Conservation (phyloP, 1,140 invertebrate species). For the Eufriesea mexicana region DNA sequence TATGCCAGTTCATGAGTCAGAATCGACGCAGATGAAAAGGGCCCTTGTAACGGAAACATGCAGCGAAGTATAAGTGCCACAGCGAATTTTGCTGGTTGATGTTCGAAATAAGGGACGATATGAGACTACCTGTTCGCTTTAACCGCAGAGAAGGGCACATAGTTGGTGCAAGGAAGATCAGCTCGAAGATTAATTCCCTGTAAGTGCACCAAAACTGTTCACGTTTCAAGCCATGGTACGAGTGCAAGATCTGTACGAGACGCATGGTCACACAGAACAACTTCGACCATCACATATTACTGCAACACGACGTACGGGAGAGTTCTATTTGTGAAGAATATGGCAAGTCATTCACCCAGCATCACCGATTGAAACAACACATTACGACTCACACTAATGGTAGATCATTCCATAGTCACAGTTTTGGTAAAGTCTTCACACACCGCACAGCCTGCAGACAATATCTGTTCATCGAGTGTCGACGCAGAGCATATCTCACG, state of each 20-base stretch:
- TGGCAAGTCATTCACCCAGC: too few species aligned
- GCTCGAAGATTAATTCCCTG: slow-evolving; percentile 70
- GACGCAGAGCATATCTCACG: slow-evolving; percentile 73
- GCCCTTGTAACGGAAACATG: slow-evolving; percentile 81
- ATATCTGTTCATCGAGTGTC: slow-evolving; percentile 84
- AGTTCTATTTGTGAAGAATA: slow-evolving; percentile 87
- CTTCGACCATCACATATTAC: slow-evolving; percentile 72
- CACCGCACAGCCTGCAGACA: slow-evolving; percentile 83
- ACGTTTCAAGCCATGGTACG: slow-evolving; percentile 74
- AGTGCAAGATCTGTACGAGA: slow-evolving; percentile 74
- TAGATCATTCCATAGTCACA: slow-evolving; percentile 88
- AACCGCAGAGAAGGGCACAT: slow-evolving; percentile 80
- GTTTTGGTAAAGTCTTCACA: slow-evolving; percentile 89
- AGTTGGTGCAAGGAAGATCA: slow-evolving; percentile 81
- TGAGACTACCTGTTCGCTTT: slow-evolving; percentile 78
- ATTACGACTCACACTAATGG: slow-evolving; percentile 87
- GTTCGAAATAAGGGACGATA: slow-evolving; percentile 82
- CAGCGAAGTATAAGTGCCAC: slow-evolving; percentile 67
- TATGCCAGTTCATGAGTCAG: slow-evolving; percentile 80
- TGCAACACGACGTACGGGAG: slow-evolving; percentile 75
- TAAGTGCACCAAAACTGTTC: slow-evolving; percentile 75
- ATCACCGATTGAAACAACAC: slow-evolving; percentile 82
- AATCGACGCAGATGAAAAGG: slow-evolving; percentile 82
- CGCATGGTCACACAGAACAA: slow-evolving; percentile 75
- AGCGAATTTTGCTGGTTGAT: slow-evolving; percentile 81